phyloP scores from a whole-genome alignment of 2,888 invertebrate genomes.

The Abrostola tripartita region DNA sequence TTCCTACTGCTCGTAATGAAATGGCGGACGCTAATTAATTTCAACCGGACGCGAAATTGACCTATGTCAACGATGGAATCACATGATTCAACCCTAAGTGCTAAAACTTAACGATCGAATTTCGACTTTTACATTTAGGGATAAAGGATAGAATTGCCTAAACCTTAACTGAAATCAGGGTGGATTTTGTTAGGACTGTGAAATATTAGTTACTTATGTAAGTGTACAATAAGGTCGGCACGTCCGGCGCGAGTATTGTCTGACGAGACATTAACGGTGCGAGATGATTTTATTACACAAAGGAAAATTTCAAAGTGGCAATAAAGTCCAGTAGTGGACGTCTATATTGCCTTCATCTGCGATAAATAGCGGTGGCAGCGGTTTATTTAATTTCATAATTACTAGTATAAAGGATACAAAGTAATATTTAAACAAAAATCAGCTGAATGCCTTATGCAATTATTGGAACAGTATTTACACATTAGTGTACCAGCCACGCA shows the following conservation, averaged over 20 bases:
- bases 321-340: slow-evolving; percentile 3
- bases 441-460: too few species aligned
- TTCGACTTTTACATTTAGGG: slow-evolving; percentile 18
- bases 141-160: slow-evolving; percentile 36
- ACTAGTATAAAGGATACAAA: too few species aligned
- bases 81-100: slow-evolving; percentile 34
- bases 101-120: slow-evolving; percentile 13
- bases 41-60: slow-evolving; percentile 74
- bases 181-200: slow-evolving; percentile 41
- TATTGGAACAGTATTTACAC: too few species aligned
- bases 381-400: neutral
- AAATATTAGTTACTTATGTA: slow-evolving; percentile 68
- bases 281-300: slow-evolving; percentile 56
- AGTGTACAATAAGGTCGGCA: slow-evolving; percentile 72
- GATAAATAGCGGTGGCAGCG: neutral
- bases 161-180: slow-evolving; percentile 2
- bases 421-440: too few species aligned
- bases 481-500: slow-evolving; percentile 1
- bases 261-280: slow-evolving; percentile 58
- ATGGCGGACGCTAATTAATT: slow-evolving; percentile 78
- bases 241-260: slow-evolving; percentile 64
- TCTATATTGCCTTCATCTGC: neutral
- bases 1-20: slow-evolving; percentile 66
- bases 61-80: slow-evolving; percentile 62
- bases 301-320: slow-evolving; percentile 20